Evolutionary conservation across 2,888 invertebrate genomes (phyloP), one percentile per base, ranked within the genome.

Genomic region (Rhagonycha lutea): DNA sequence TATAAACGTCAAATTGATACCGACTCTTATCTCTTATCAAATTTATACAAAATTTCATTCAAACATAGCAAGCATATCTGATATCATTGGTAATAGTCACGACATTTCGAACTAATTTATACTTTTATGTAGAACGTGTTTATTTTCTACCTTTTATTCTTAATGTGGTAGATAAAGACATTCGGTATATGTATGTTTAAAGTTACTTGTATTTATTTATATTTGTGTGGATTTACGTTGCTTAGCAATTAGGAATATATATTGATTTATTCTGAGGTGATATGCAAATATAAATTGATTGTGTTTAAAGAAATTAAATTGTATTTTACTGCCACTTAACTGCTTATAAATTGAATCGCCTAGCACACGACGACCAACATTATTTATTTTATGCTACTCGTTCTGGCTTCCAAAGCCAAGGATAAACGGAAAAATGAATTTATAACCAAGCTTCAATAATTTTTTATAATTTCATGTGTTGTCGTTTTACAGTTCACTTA

Each of bases 41-140:
- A 86, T 86, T 86, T 86, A 86, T 86, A 86, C 86, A 86, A 86
- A 86, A 86, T 86, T 86, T 86, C 86, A 86, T 86, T 85, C 85
- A 86, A 85, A 86, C 86, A 86, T 83, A 81, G 83, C 83, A 81
- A 77, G 84, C 82, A 84, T 85, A 85, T 85, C 85, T 84, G 85
- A 86, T 86, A 85, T 86, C 85, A 86, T 86, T 85, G 86, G 84
- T 79, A 84, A 84, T 83, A 85, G 86, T 86, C 86, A 86, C 86
- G 86, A 83, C 79, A 83, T 79, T 71, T 80, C 79, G 74, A 75
- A 76, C 73, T 65, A 69, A 73, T 76, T 72, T 73, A 69, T 74
- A 76, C 69, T 72, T 72, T 67, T 60, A 68, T 69, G 73, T 76
- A 70, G 74, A 77, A 74, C 74, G 74, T 74, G 67, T 69, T 47